Conservation (phyloP, 2,797 vertebrate genomes). For the Varecia variegata region DNA sequence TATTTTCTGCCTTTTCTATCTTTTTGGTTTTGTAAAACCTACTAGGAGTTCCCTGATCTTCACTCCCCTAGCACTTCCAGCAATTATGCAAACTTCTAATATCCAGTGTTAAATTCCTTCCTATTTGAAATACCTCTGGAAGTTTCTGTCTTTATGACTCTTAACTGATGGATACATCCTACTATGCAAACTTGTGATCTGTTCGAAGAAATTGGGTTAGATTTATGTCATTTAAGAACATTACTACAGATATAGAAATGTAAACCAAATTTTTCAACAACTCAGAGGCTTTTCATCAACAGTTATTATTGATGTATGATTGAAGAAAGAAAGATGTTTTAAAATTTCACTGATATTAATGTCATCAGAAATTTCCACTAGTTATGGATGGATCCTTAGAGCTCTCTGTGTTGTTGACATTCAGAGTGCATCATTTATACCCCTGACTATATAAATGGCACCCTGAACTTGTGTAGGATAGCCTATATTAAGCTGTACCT, state of each 20-base stretch:
- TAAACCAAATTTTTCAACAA: neutral
- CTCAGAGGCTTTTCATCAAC: neutral
- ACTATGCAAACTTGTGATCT: neutral
- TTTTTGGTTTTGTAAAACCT: neutral
- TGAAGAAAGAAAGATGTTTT: neutral
- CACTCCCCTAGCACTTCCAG: neutral
- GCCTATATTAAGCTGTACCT: neutral
- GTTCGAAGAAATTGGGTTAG: neutral
- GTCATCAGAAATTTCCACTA: neutral
- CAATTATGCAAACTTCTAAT: neutral
- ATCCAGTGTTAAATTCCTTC: neutral
- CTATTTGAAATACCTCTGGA: neutral
- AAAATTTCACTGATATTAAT: neutral
- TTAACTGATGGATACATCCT: neutral
- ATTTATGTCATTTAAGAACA: slow-evolving; percentile 1
- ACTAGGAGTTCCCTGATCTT: neutral
- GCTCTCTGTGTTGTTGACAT: neutral
- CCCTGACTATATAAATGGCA: neutral
- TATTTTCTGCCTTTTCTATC: neutral
- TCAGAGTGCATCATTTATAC: neutral
- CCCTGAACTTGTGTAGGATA: neutral
- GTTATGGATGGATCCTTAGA: neutral
- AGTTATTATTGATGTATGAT: neutral
- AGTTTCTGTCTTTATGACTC: neutral
- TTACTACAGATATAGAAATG: neutral